These are phyloP conservation scores for Melanotaenia boesemani DNA, from an alignment of 2,797 vertebrate genomes.

Conservation along the genomic window DNA sequence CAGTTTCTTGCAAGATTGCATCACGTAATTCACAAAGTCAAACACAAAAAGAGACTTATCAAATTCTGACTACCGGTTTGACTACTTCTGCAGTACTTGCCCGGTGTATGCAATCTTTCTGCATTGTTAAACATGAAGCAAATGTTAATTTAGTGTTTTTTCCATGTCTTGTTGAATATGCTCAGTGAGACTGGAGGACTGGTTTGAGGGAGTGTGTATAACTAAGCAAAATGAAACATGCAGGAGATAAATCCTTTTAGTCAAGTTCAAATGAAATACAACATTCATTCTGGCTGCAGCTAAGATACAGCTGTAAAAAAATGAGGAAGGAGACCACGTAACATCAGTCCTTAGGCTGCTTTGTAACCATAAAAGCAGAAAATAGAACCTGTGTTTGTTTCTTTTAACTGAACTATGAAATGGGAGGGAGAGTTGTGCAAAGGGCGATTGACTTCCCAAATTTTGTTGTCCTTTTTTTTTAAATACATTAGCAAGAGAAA, in stretches of 20 bases:
- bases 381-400: constrained; percentile 22
- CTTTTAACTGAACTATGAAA: constrained; percentile 9
- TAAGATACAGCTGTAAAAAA: constrained; percentile 25
- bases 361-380: constrained; percentile 34
- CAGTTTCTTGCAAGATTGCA: constrained; percentile 6
- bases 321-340: constrained; percentile 6
- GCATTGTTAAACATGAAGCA: constrained; percentile 32
- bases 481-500: not conserved
- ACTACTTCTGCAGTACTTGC: constrained; percentile 42
- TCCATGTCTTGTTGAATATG: constrained; percentile 27
- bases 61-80: constrained; percentile 36
- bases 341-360: constrained; percentile 3
- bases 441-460: constrained; percentile 19
- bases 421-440: not conserved
- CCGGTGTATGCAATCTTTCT: constrained; percentile 3
- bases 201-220: constrained; percentile 30
- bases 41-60: constrained; percentile 10
- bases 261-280: constrained; percentile 50
- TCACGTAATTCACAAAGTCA: constrained; percentile 22
- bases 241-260: constrained; percentile 38
- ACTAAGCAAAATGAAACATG: constrained; percentile 32
- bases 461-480: not conserved
- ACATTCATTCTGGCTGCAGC: constrained; percentile 28
- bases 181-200: constrained; percentile 29
- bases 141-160: constrained; percentile 42